These are phyloP conservation scores for Trilocha varians DNA, from an alignment of 2,888 invertebrate genomes.

Conservation along the genomic window DNA sequence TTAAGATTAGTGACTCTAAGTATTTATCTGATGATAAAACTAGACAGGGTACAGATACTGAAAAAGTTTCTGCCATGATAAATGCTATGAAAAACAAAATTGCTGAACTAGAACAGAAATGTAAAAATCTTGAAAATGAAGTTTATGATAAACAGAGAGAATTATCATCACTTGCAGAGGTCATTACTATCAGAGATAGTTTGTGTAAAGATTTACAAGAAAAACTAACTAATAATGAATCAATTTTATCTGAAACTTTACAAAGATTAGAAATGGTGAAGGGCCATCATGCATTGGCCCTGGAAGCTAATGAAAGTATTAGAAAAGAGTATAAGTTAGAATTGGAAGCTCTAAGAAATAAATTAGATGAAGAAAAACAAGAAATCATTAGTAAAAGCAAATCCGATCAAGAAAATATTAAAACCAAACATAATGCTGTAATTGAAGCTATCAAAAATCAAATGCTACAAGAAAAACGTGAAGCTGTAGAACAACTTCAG, in stretches of 20 bases:
- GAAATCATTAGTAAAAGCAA: conserved; percentile 45
- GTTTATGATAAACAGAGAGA: conserved; percentile 55
- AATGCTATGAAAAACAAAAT: conserved; percentile 37
- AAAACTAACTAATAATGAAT: conserved; percentile 50
- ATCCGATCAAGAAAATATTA: conserved; percentile 48
- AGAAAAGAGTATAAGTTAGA: conserved; percentile 62
- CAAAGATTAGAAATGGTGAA: conserved; percentile 66
- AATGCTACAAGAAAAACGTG: conserved; percentile 47
- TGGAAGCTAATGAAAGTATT: conserved; percentile 68
- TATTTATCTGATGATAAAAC: neutral
- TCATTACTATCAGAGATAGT: conserved; percentile 59
- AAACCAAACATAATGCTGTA: conserved; percentile 39
- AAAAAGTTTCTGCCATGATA: conserved; percentile 12
- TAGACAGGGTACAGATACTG: neutral
- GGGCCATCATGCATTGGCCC: conserved; percentile 61
- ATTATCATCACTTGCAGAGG: conserved; percentile 50
- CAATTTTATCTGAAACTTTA: conserved; percentile 47
- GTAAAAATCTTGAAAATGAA: conserved; percentile 53
- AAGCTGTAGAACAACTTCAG: conserved; percentile 44
- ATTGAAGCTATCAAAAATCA: conserved; percentile 48
- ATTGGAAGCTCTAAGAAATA: conserved; percentile 53
- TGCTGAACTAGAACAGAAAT: conserved; percentile 39
- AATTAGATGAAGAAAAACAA: conserved; percentile 64
- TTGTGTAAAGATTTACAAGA: conserved; percentile 60
- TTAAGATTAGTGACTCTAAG: conserved; percentile 10